Base-by-base conservation (phyloP, 2,113 vertebrate species). In the Dromas ardeola region DNA sequence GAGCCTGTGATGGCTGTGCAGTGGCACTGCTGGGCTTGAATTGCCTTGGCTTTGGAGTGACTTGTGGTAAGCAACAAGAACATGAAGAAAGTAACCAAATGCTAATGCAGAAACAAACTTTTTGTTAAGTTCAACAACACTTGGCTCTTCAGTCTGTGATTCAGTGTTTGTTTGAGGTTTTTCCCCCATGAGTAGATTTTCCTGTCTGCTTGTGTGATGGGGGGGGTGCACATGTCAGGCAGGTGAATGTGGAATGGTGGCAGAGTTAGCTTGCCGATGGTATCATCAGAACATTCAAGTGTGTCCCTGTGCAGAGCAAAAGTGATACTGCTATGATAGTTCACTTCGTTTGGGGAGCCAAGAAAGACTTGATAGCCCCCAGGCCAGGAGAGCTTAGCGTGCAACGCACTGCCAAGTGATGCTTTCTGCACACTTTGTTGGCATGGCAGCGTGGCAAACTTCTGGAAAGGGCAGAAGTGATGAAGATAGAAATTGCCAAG, bases 381-480 rank as follows among this genome's bases (percentile, higher is more conserved):
- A 15, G 59, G 84, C 81, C 70, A 62, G 69, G 84, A 77, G 36
- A 78, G 69, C 74, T 95, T 47, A 4, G 15, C 90, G 81, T 83
- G 56, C 70, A 56, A 53, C 79, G 69, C 56, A 32, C 25, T 90
- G 91, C 81, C 96, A 89, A 62, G 78, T 7, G 1, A 88, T 86
- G 78, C 87, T 56, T 63, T 93, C 34, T 29, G 70, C 50, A 27
- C 40, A 11, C 52, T 86, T 89, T 13, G 42, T 81, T 97, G 91
- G 49, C 53, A 17, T 47, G 59, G 81, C 92, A 90, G 42, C 3
- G 1, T 56, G 78, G 50, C 81, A 86, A 83, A 67, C 70, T 90
- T 89, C 72, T 94, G 67, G 78, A 87, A 93, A n/a, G 52, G 56
- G 52, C 87, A 92, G 70, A 89, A 96, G 22, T 74, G 81, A 93